Evolutionary conservation across 2,888 invertebrate genomes (phyloP), one percentile per base, ranked within the genome.

Genomic region (Xestoiulus laeticollis): DNA sequence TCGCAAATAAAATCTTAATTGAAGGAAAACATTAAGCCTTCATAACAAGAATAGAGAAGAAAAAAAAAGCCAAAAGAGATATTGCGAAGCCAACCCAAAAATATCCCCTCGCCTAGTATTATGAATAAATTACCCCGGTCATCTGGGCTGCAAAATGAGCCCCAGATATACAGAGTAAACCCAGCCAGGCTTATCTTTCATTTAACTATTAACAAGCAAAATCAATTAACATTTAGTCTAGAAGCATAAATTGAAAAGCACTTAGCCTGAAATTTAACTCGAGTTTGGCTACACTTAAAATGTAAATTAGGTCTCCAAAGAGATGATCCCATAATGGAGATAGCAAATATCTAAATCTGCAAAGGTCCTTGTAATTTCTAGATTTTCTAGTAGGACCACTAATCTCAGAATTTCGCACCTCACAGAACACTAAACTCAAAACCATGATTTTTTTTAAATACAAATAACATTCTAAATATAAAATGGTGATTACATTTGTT

Each of bases 201-300:
- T 30, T 12, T 22, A 14, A 78, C 78, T 78, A 78, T 78, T 78
- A 78, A 78, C 78, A 78, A 78, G 78, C 14, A 78, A 78, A 78
- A 78, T 30, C 78, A 78, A 78, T 78, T 78, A 78, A 30, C 78
- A 78, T 78, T 78, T 78, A 78, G 78, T 30, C 16, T 14, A 30
- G 78, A 78, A 22, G 12, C 78, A 78, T 78, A 78, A 78, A 78
- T 78, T 78, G 78, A 78, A 78, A 78, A 78, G 78, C 78, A 78
- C 78, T 78, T 78, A 78, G 30, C 10, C 12, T 1, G 30, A 78
- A 78, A 78, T 30, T 2, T 30, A 30, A 78, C 22, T 26, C 78
- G 38, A 38, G 38, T 38, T 38, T 38, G 6, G 6, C 38, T 38
- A 38, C 38, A 38, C 4, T 38, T 6, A 38, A 6, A 3, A 38